Percentiles rank a stretch among this genome's conserved stretches.
phyloP scores from a whole-genome alignment of 2,888 invertebrate genomes.

The Andrena praecox region DNA sequence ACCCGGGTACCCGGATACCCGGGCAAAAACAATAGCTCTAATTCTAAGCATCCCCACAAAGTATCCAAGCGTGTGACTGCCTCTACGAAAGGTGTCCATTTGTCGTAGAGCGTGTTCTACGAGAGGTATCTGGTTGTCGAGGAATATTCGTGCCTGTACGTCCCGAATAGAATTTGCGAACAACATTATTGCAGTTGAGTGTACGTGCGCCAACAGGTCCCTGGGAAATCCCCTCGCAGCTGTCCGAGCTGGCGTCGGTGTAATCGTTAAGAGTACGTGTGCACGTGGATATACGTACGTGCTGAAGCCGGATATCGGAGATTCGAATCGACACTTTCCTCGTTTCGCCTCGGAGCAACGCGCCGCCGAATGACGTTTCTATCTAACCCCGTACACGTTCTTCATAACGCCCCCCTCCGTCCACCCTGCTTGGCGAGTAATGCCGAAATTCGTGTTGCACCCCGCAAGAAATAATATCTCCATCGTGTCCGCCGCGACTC shows the following conservation, averaged over 20 bases:
- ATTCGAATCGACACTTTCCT: constrained; percentile 60
- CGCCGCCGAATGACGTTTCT: constrained; percentile 55
- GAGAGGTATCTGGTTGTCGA: constrained; percentile 7
- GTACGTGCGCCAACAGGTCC: constrained; percentile 38
- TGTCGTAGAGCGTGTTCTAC: not conserved
- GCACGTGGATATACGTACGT: constrained; percentile 28
- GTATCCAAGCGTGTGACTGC: no score
- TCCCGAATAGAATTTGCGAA: constrained; percentile 32
- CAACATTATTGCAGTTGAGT: constrained; percentile 22
- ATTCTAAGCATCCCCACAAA: not conserved
- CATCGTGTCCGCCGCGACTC: not conserved
- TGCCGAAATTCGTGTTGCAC: constrained; percentile 35
- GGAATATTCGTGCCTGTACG: constrained; percentile 17
- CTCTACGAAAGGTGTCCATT: not conserved
- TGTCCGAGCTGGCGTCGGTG: constrained; percentile 21
- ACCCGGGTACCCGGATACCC: no score
- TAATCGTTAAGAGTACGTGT: constrained; percentile 41
- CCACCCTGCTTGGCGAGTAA: not conserved
- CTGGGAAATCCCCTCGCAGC: constrained; percentile 11
- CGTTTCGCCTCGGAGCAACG: constrained; percentile 43
- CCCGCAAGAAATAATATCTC: constrained; percentile 42
- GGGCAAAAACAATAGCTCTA: no score
- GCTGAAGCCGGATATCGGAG: constrained; percentile 52
- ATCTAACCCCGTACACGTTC: constrained; percentile 38
- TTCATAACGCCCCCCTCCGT: not conserved